phyloP scores from a whole-genome alignment of 1,140 invertebrate genomes.

The Zophobas morio region DNA sequence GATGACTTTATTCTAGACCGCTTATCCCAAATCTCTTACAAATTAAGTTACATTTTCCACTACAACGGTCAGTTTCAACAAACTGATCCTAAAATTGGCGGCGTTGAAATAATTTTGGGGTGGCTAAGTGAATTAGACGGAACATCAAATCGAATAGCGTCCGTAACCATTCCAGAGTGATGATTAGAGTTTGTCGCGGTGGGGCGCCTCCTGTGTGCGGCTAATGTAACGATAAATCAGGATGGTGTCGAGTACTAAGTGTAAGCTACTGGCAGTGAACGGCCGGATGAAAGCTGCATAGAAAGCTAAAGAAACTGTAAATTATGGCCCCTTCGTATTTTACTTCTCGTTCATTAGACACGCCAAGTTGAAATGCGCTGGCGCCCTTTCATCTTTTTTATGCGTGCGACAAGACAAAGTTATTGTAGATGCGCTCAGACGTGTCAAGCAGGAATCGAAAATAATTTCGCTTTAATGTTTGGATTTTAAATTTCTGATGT shows the following conservation, averaged over 20 bases:
- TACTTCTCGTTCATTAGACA: constrained; percentile 45
- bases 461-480: background rate
- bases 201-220: constrained; percentile 49
- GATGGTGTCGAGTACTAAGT: constrained; percentile 50
- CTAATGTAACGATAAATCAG: constrained; percentile 57
- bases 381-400: constrained; percentile 32
- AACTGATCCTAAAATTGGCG: constrained; percentile 7
- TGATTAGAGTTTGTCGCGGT: constrained; percentile 52
- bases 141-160: constrained; percentile 15
- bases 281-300: constrained; percentile 38
- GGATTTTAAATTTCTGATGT: too few relatives aligned
- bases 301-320: constrained; percentile 38
- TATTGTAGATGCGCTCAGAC: background rate
- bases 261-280: constrained; percentile 47
- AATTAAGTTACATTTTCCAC: too few relatives aligned
- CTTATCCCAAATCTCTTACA: too few relatives aligned
- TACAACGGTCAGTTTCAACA: too few relatives aligned
- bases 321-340: constrained; percentile 42
- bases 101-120: constrained; percentile 36
- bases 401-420: background rate
- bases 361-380: background rate
- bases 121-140: constrained; percentile 39
- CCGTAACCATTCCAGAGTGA: constrained; percentile 51
- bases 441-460: too few relatives aligned
- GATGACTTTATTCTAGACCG: too few relatives aligned